Evolutionary conservation across 2,113 vertebrate species (phyloP).

Genomic region (Atractosteus spatula): DNA sequence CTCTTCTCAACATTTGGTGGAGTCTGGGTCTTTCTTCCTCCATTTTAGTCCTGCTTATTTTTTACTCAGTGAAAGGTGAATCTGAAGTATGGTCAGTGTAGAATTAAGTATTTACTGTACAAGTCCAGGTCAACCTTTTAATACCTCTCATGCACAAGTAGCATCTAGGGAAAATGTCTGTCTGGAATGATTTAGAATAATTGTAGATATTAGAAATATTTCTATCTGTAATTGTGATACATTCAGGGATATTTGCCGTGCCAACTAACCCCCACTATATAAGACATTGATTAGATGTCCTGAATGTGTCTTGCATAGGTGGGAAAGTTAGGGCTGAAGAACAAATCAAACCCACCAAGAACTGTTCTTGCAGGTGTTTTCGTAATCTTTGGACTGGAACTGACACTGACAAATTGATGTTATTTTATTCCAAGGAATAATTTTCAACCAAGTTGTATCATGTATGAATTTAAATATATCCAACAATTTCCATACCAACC

Average conservation of each 20-base stretch:
- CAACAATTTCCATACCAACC: no score
- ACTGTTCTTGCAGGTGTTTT: background rate
- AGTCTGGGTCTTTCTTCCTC: background rate
- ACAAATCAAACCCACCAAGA: background rate
- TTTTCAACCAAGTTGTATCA: no score
- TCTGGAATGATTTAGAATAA: conserved; percentile 31
- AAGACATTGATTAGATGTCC: background rate
- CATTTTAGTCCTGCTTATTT: background rate
- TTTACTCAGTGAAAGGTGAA: conserved; percentile 6
- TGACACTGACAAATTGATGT: no score
- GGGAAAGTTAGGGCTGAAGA: background rate
- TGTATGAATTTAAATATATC: no score
- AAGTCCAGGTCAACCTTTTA: background rate
- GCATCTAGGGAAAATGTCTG: conserved; percentile 15
- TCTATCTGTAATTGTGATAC: conserved; percentile 10
- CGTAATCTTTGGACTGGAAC: no score
- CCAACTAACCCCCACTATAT: background rate
- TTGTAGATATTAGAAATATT: conserved; percentile 39
- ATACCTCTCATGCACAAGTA: background rate
- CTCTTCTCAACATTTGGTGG: background rate
- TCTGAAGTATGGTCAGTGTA: conserved; percentile 19
- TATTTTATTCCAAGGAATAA: no score
- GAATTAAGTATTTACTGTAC: background rate
- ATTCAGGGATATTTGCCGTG: conserved; percentile 25
- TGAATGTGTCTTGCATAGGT: background rate